Evolutionary conservation across 64 coral and sea anemone genomes (phyloP), one percentile per base, ranked within the genome.

Genomic region (Montipora capricornis): DNA sequence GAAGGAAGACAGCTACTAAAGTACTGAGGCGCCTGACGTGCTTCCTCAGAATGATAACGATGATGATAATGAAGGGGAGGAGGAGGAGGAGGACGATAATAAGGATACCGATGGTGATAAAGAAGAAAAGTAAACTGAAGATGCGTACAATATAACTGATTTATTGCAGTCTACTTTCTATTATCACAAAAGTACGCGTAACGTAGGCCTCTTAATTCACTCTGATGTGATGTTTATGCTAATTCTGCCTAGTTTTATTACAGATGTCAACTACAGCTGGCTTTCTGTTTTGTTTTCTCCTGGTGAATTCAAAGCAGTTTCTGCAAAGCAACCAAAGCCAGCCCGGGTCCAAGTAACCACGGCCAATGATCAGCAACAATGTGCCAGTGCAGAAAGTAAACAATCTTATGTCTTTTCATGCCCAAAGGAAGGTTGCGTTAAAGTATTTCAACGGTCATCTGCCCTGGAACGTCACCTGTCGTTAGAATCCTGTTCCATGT

Each of bases 391-490:
- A 0, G 80, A 61, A 14, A 80, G 17, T 57, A 0, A 6, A 6
- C 53, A 2, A 4, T 44, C 67, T n/a, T 47, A 52, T 89, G 52
- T 91, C 46, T 82, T 29, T 11, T 91, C 66, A n/a, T 91, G 89
- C 14, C 89, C 89, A 49, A 10, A 75, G 37, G 89, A 91, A 49
- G 89, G 89, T 15, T 91, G 89, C 24, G 10, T 80, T 74, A 62
- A 46, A 9, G 66, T 82, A 19, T 91, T 82, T 67, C 79, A 93
- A 49, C 59, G 91, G 16, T 80, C 29, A 0, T 69, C 91, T 50
- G 61, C 73, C 37, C 47, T 93, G 6, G 82, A 93, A 80, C 70
- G 49, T 22, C 91, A 93, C 59, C 91, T 93, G 2, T 91, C 89
- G 20, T 62, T 91, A 46, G 89, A 81, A 57, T 17, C 61, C 7